Percentiles rank a stretch among this genome's conserved stretches.
These are phyloP conservation scores for Drosophila sucinea DNA, from an alignment of 1,140 invertebrate species.

Conservation along the genomic window DNA sequence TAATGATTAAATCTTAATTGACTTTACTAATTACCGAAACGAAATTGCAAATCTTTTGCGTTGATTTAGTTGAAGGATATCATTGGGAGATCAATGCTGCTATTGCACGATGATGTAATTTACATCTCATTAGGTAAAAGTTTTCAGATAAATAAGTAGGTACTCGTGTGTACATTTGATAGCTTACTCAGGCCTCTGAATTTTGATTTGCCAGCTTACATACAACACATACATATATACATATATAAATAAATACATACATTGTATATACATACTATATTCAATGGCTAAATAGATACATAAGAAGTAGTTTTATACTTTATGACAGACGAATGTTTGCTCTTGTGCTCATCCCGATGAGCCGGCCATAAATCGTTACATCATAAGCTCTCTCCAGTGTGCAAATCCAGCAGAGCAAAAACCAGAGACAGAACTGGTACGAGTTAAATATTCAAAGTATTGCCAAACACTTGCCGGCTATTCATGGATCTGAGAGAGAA, in stretches of 20 bases:
- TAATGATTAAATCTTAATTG: too few relatives aligned
- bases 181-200: neutral
- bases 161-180: neutral
- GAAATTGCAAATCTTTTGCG: too few relatives aligned
- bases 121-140: conserved; percentile 5
- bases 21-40: too few relatives aligned
- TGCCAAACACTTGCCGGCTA: conserved; percentile 53
- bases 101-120: neutral
- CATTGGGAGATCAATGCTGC: neutral
- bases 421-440: conserved; percentile 9
- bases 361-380: conserved; percentile 56
- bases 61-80: too few relatives aligned
- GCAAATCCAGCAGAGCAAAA: conserved; percentile 2
- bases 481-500: conserved; percentile 6
- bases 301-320: conserved; percentile 34
- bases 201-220: conserved; percentile 27
- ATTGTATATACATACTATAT: conserved; percentile 16
- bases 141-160: neutral
- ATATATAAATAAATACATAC: conserved; percentile 19
- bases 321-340: conserved; percentile 47
- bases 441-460: conserved; percentile 65
- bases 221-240: neutral
- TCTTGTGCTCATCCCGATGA: conserved; percentile 51
- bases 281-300: conserved; percentile 21
- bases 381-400: conserved; percentile 46